Evolutionary conservation across 2,113 vertebrate species (phyloP).

Genomic region (Antigone vipio): DNA sequence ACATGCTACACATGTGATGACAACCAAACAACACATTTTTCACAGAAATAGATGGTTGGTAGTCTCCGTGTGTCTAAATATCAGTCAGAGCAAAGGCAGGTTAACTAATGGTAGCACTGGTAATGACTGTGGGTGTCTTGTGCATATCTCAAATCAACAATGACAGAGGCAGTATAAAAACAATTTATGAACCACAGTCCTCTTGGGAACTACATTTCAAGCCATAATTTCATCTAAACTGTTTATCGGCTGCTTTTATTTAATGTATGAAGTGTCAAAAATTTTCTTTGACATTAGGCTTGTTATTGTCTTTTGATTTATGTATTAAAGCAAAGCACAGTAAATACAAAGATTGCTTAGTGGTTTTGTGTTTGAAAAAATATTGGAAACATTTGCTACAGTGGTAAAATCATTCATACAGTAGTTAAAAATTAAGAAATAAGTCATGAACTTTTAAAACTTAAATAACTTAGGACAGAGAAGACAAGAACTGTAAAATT

Average conservation of each 20-base stretch:
- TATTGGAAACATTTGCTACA: constrained; percentile 68
- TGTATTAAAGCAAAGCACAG: constrained; percentile 50
- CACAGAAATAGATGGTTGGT: constrained; percentile 28
- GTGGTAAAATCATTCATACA: constrained; percentile 31
- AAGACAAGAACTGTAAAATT: not conserved
- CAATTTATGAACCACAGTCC: constrained; percentile 74
- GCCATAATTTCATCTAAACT: constrained; percentile 76
- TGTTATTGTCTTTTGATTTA: constrained; percentile 76
- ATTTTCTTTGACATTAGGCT: constrained; percentile 72
- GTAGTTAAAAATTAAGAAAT: not conserved
- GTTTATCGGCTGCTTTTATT: constrained; percentile 75
- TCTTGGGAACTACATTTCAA: constrained; percentile 74
- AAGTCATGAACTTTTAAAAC: not conserved
- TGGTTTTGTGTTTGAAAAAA: constrained; percentile 66
- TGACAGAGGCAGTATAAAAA: constrained; percentile 74
- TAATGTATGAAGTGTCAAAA: constrained; percentile 79
- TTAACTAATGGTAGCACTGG: constrained; percentile 48
- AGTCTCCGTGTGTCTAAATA: constrained; percentile 44
- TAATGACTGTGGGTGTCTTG: constrained; percentile 63
- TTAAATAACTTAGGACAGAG: constrained; percentile 28
- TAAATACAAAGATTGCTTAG: constrained; percentile 70
- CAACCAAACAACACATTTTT: constrained; percentile 33
- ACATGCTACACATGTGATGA: constrained; percentile 1
- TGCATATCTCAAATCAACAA: constrained; percentile 71
- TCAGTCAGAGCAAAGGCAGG: constrained; percentile 26